These are phyloP conservation scores for Periophthalmus magnuspinnatus DNA, from an alignment of 2,797 vertebrate species.

Conservation along the genomic window DNA sequence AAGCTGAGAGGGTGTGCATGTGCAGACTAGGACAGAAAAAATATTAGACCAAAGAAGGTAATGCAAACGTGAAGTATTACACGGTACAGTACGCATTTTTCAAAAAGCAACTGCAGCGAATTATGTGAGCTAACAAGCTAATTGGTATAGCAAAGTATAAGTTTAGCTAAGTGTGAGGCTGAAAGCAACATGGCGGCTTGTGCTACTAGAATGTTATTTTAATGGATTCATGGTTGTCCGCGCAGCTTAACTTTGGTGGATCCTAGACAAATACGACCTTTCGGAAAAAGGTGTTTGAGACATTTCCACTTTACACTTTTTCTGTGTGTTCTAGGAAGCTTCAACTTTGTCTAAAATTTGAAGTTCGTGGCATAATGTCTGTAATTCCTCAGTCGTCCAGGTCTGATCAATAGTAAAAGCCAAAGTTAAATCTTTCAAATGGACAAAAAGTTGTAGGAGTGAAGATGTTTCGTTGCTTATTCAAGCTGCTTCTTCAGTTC, in stretches of 20 bases:
- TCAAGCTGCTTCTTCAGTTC: too few species aligned
- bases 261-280: not conserved
- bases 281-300: not conserved
- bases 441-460: too few species aligned
- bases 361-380: too few species aligned
- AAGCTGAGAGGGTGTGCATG: not conserved
- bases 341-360: too few species aligned
- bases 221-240: not conserved
- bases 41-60: not conserved
- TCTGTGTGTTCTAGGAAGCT: too few species aligned
- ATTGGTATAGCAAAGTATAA: not conserved
- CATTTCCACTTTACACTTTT: too few species aligned
- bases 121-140: not conserved
- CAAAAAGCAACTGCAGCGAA: not conserved
- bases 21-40: not conserved
- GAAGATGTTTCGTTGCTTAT: too few species aligned
- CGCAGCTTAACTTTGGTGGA: not conserved
- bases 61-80: conserved; percentile 3
- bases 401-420: too few species aligned
- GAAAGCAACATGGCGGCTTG: not conserved
- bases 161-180: not conserved
- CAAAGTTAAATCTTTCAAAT: too few species aligned
- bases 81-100: not conserved
- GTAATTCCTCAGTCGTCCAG: too few species aligned
- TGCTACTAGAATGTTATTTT: not conserved